A percentile compares a stretch with the other conserved stretches of the same genome.
Evolutionary conservation across 1,140 invertebrate species (phyloP).

Genomic region (Drosophila nannoptera): DNA sequence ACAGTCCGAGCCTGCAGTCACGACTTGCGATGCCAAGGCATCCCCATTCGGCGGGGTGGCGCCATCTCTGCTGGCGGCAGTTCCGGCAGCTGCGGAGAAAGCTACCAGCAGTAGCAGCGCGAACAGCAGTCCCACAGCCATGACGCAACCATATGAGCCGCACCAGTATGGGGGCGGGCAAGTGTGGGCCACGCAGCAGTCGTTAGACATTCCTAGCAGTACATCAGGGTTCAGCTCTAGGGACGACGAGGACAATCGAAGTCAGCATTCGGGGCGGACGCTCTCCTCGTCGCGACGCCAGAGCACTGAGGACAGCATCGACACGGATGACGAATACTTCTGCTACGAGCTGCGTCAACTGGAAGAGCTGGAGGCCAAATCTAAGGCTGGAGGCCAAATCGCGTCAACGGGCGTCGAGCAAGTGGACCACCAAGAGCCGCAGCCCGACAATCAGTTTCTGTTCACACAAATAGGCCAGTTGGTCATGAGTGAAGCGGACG

Average conservation of each 20-base stretch:
- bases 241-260: conserved; percentile 90
- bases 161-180: neutral
- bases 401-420: neutral
- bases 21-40: too few species aligned
- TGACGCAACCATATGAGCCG: neutral
- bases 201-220: conserved; percentile 86
- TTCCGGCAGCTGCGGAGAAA: neutral
- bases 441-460: conserved; percentile 74
- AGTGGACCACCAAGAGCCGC: conserved; percentile 75
- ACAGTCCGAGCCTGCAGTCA: too few species aligned
- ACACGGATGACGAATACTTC: conserved; percentile 96
- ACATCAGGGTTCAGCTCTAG: conserved; percentile 76
- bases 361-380: conserved; percentile 86
- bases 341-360: conserved; percentile 92
- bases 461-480: conserved; percentile 72
- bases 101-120: too few species aligned
- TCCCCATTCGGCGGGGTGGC: too few species aligned
- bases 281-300: conserved; percentile 92
- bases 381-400: conserved; percentile 77
- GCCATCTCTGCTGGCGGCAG: too few species aligned
- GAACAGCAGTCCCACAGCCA: too few species aligned
- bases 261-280: conserved; percentile 91
- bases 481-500: conserved; percentile 13
- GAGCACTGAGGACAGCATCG: conserved; percentile 95
- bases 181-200: conserved; percentile 81